phyloP scores from a whole-genome alignment of 2,888 invertebrate species.

The Marronus borbonicus region DNA sequence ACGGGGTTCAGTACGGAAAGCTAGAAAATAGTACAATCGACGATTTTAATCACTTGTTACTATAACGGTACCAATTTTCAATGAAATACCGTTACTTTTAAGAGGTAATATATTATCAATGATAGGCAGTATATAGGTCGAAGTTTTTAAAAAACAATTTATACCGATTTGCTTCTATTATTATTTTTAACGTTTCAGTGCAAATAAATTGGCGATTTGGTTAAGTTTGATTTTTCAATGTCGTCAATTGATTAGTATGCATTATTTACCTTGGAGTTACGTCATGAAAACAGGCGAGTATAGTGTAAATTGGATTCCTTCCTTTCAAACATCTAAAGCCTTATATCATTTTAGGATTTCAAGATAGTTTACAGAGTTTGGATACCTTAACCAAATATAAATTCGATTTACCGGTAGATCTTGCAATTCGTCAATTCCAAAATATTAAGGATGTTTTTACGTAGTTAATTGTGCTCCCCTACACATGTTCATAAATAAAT shows the following conservation, averaged over 20 bases:
- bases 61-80: too few species aligned
- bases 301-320: not conserved
- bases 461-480: constrained; percentile 68
- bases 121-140: too few species aligned
- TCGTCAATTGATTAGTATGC: constrained; percentile 82
- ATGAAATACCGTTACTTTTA: too few species aligned
- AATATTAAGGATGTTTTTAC: constrained; percentile 97
- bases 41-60: too few species aligned
- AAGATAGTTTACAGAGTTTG: constrained; percentile 92
- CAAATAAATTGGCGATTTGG: constrained; percentile 95
- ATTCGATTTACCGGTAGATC: constrained; percentile 95
- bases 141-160: too few species aligned
- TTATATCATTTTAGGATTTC: constrained; percentile 80
- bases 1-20: too few species aligned
- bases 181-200: constrained; percentile 73
- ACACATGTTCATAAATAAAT: constrained; percentile 12
- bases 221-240: constrained; percentile 93
- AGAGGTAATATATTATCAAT: too few species aligned
- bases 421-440: constrained; percentile 96
- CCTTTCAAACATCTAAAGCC: not conserved
- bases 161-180: not conserved
- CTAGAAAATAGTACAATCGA: too few species aligned
- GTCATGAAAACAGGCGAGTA: constrained; percentile 88
- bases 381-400: constrained; percentile 88
- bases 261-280: constrained; percentile 95